A percentile compares a stretch with the other conserved stretches of the same genome.
These are phyloP conservation scores for Eidolon dupreanum DNA, from an alignment of 2,797 vertebrate genomes.

Conservation along the genomic window DNA sequence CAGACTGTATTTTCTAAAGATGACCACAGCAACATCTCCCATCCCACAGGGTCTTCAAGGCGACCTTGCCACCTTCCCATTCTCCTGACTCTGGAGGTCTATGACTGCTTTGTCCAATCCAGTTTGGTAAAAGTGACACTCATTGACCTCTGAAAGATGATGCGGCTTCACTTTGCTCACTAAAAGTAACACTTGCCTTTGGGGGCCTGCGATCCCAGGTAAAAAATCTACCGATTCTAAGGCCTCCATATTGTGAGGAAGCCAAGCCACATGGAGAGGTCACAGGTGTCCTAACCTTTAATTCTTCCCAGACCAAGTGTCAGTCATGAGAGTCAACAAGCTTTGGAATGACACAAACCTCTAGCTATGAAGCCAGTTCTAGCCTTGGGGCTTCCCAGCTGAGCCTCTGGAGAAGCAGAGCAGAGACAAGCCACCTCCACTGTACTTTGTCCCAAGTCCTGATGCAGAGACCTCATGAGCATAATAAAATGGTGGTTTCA, in stretches of 20 bases:
- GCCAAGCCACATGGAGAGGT: background rate
- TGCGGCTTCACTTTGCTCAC: background rate
- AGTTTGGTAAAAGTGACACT: background rate
- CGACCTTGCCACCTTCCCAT: background rate
- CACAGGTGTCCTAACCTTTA: rapidly evolving
- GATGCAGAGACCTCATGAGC: background rate
- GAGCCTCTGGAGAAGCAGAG: background rate
- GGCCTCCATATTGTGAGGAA: background rate
- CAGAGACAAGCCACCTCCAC: background rate
- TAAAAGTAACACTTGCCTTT: background rate
- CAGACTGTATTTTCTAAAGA: background rate
- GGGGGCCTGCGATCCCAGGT: background rate
- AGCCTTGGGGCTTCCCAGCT: background rate
- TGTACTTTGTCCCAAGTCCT: background rate
- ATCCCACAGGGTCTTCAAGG: background rate
- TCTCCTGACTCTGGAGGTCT: background rate
- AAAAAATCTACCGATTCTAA: background rate
- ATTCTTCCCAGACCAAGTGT: background rate
- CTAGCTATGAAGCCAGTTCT: background rate
- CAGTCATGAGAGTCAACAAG: background rate
- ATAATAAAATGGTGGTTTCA: background rate
- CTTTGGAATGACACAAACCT: rapidly evolving
- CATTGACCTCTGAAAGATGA: background rate
- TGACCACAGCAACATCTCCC: background rate
- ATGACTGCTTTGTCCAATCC: background rate